phyloP scores from a whole-genome alignment of 2,113 vertebrate species.

The Nothocercus julius region DNA sequence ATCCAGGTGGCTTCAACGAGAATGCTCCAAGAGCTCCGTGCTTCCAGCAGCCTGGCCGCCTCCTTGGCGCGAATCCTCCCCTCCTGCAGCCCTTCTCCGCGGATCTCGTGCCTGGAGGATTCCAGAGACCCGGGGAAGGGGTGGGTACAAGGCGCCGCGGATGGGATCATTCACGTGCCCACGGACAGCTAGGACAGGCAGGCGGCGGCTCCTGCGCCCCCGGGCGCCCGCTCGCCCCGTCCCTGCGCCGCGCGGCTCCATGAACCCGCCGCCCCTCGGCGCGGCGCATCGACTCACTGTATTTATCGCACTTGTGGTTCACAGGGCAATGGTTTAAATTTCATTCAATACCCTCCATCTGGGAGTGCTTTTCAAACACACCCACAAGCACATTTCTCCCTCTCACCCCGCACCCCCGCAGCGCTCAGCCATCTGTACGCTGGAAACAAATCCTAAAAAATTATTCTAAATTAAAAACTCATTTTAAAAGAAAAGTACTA shows the following conservation, averaged over 20 bases:
- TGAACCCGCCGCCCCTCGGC: too few species aligned
- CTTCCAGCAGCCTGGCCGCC: background rate
- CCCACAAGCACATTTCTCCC: conserved; percentile 70
- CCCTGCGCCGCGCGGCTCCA: too few species aligned
- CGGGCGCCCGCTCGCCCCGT: too few species aligned
- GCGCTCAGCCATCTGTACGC: conserved; percentile 72
- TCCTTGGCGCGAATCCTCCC: background rate
- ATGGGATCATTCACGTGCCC: too few species aligned
- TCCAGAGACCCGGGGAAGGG: background rate
- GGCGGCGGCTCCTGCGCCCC: too few species aligned
- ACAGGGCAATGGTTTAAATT: conserved; percentile 78
- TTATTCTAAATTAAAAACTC: conserved; percentile 81
- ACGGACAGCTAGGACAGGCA: too few species aligned
- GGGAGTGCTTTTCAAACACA: conserved; percentile 70
- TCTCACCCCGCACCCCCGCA: conserved; percentile 66
- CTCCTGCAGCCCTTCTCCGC: background rate
- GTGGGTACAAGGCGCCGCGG: background rate
- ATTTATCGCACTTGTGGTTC: conserved; percentile 67
- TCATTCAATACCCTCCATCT: conserved; percentile 77
- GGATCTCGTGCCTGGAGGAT: background rate
- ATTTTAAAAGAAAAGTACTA: conserved; percentile 80
- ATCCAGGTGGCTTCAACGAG: conserved; percentile 31
- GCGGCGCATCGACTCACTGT: conserved; percentile 47
- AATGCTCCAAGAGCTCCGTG: background rate
- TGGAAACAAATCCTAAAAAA: conserved; percentile 74